Conservation (phyloP, 2,113 vertebrate species). For the Sebastes schlegelii region DNA sequence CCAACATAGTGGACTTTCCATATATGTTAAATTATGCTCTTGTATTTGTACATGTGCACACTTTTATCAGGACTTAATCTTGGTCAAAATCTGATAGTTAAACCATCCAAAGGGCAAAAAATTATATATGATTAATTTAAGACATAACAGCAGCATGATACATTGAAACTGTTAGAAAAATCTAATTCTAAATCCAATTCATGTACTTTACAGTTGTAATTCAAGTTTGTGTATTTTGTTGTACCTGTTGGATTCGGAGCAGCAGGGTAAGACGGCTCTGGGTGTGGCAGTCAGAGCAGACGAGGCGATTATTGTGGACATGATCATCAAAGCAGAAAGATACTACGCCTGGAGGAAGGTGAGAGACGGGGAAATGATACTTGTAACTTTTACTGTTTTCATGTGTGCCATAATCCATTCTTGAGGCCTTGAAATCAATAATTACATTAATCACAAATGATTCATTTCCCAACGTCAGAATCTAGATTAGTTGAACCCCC, state of each 20-base stretch:
- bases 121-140: slow-evolving; percentile 1
- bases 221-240: slow-evolving; percentile 30
- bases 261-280: slow-evolving; percentile 91
- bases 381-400: background rate
- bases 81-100: background rate
- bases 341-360: slow-evolving; percentile 86
- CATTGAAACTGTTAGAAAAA: slow-evolving; percentile 5
- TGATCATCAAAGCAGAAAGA: slow-evolving; percentile 96
- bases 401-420: slow-evolving; percentile 6
- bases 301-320: slow-evolving; percentile 89
- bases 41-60: background rate
- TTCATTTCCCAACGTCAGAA: slow-evolving; percentile 42
- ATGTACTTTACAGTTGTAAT: background rate
- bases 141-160: background rate
- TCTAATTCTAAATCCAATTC: background rate
- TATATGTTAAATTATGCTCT: background rate
- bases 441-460: slow-evolving; percentile 54
- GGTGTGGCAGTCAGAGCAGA: slow-evolving; percentile 88
- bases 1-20: background rate
- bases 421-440: slow-evolving; percentile 48
- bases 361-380: slow-evolving; percentile 49
- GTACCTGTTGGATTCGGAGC: slow-evolving; percentile 36
- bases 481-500: slow-evolving; percentile 37
- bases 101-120: background rate
- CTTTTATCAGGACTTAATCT: too few relatives aligned